A percentile compares a stretch with the other conserved stretches of the same genome.
Conservation (phyloP, 2,888 invertebrate species). For the Alloplasta piceator region DNA sequence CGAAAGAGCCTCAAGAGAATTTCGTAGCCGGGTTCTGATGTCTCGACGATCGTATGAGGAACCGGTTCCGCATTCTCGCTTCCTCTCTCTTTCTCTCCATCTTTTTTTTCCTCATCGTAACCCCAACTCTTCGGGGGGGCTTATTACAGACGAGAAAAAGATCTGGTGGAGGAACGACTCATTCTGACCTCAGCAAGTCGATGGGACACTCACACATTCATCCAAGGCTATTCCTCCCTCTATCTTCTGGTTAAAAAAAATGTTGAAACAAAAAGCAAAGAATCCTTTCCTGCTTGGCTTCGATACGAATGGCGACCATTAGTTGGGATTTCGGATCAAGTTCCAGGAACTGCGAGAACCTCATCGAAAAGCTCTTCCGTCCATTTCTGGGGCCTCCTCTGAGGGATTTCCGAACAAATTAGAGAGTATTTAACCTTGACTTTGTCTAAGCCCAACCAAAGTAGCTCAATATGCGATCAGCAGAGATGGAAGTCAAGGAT, state of each 20-base stretch:
- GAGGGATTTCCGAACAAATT: no score
- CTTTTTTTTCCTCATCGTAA: conserved; percentile 27
- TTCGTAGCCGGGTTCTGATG: conserved; percentile 50
- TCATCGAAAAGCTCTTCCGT: conserved; percentile 19
- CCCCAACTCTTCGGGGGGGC: conserved; percentile 9
- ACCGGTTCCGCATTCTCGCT: conserved; percentile 55
- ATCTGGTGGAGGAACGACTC: conserved; percentile 16
- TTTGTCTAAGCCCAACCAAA: no score
- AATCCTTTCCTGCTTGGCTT: conserved; percentile 38
- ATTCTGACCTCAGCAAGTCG: conserved; percentile 33
- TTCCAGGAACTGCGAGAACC: conserved; percentile 42
- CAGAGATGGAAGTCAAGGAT: no score
- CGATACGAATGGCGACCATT: conserved; percentile 41
- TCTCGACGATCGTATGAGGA: conserved; percentile 42
- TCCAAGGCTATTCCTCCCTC: background rate
- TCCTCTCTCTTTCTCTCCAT: conserved; percentile 23
- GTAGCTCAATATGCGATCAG: no score
- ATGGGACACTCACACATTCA: conserved; percentile 13
- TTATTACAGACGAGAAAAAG: conserved; percentile 21
- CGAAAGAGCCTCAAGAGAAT: conserved; percentile 48
- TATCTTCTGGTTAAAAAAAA: background rate
- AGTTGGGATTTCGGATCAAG: conserved; percentile 45
- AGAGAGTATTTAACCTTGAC: no score
- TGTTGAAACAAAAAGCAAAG: conserved; percentile 6
- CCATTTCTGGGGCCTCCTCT: background rate